Evolutionary conservation across 2,113 vertebrate species (phyloP).

Genomic region (Mormyrus lacerda): DNA sequence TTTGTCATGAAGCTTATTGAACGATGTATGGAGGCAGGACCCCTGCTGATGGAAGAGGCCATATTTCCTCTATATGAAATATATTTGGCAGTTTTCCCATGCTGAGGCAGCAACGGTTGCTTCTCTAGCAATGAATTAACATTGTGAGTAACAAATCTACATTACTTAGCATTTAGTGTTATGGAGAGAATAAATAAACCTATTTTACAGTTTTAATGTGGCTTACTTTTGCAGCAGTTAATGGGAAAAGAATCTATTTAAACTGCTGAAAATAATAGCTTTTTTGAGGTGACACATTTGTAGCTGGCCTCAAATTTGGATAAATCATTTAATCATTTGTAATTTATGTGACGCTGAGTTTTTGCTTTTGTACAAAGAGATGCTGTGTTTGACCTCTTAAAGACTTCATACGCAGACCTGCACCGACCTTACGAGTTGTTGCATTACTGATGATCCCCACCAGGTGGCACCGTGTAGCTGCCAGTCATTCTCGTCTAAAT

Average conservation of each 20-base stretch:
- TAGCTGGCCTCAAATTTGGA: not conserved
- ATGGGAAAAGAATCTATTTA: not conserved
- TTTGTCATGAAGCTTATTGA: not conserved
- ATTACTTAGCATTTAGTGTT: not conserved
- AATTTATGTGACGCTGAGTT: not conserved
- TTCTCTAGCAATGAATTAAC: not conserved
- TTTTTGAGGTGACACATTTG: not conserved
- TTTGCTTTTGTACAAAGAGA: not conserved
- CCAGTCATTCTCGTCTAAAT: not conserved
- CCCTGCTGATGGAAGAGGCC: not conserved
- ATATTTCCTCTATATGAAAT: not conserved
- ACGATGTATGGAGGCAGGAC: not conserved
- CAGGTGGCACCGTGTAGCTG: constrained; percentile 51
- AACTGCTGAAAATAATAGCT: not conserved
- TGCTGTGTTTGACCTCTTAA: not conserved
- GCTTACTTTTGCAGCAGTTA: not conserved
- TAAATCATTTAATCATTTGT: not conserved
- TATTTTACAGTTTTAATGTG: not conserved
- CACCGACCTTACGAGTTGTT: not conserved
- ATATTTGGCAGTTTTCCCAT: not conserved
- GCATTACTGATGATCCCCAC: constrained; percentile 30
- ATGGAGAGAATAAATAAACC: not conserved
- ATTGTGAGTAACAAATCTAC: not conserved
- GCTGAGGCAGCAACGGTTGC: not conserved
- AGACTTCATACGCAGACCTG: not conserved